These are phyloP conservation scores for Parascotia fuliginaria DNA, from an alignment of 2,888 invertebrate genomes.

Conservation along the genomic window DNA sequence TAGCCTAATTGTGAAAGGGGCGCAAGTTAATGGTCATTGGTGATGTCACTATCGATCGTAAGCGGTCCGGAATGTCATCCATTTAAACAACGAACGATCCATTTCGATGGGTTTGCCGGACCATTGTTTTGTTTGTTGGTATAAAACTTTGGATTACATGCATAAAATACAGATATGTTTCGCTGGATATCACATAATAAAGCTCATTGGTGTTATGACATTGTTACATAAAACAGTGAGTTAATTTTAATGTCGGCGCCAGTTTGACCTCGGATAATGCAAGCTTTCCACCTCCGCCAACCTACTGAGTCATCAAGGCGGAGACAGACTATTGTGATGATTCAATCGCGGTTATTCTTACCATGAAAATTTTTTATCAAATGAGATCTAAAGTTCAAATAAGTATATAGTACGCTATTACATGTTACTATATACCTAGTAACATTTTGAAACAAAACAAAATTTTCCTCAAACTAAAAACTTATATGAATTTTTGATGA, in stretches of 20 bases:
- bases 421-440: neutral
- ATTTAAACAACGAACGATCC: constrained; percentile 50
- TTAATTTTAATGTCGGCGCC: constrained; percentile 23
- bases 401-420: no score
- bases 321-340: constrained; percentile 31
- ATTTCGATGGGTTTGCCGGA: constrained; percentile 45
- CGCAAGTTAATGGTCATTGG: constrained; percentile 36
- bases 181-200: constrained; percentile 18
- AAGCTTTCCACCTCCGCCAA: constrained; percentile 28
- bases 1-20: constrained; percentile 28
- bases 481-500: constrained; percentile 16
- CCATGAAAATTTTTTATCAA: constrained; percentile 21
- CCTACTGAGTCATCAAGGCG: constrained; percentile 33
- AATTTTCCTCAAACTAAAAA: neutral
- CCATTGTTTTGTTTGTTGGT: constrained; percentile 34
- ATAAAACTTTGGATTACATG: constrained; percentile 13
- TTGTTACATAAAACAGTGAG: constrained; percentile 19
- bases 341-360: constrained; percentile 42
- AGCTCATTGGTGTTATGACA: constrained; percentile 6
- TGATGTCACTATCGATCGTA: constrained; percentile 49
- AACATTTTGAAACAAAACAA: constrained; percentile 19
- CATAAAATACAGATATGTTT: constrained; percentile 24
- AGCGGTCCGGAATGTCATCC: constrained; percentile 50
- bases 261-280: constrained; percentile 32
- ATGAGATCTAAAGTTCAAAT: no score